Conservation (phyloP, 1,140 invertebrate genomes). For the Schlechtendalia chinensis region DNA sequence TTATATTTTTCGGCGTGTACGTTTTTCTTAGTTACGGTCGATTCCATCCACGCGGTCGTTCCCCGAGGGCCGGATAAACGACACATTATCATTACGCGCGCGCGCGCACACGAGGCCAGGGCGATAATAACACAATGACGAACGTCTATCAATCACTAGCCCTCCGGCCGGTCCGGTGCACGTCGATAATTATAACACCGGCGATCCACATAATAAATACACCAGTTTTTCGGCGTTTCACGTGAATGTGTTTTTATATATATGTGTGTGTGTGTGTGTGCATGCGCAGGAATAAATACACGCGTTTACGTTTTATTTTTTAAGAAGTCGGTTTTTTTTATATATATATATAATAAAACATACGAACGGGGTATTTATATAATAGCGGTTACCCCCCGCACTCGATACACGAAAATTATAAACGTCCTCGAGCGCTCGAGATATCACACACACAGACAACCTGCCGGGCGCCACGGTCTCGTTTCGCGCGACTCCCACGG, state of each 20-base stretch:
- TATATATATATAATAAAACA: background rate
- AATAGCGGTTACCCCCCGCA: slow-evolving; percentile 14
- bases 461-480: slow-evolving; percentile 41
- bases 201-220: slow-evolving; percentile 30
- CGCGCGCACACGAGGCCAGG: slow-evolving; percentile 10
- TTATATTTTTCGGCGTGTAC: slow-evolving; percentile 38
- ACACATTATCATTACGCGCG: slow-evolving; percentile 43
- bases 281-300: background rate
- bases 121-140: slow-evolving; percentile 48
- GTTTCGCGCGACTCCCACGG: slow-evolving; percentile 48
- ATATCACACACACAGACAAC: background rate
- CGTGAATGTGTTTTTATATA: too few relatives aligned
- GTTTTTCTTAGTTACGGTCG: slow-evolving; percentile 1
- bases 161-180: slow-evolving; percentile 46
- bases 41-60: slow-evolving; percentile 10
- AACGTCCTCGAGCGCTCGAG: slow-evolving; percentile 33
- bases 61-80: slow-evolving; percentile 43
- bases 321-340: background rate
- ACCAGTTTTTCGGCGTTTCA: slow-evolving; percentile 31
- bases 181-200: slow-evolving; percentile 49
- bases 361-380: slow-evolving; percentile 36
- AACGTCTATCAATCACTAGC: slow-evolving; percentile 49
- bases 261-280: background rate
- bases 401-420: slow-evolving; percentile 37
- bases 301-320: background rate